Evolutionary conservation across 2,888 invertebrate species (phyloP), one percentile per base, ranked within the genome.

Genomic region (Latrodectus hesperus): DNA sequence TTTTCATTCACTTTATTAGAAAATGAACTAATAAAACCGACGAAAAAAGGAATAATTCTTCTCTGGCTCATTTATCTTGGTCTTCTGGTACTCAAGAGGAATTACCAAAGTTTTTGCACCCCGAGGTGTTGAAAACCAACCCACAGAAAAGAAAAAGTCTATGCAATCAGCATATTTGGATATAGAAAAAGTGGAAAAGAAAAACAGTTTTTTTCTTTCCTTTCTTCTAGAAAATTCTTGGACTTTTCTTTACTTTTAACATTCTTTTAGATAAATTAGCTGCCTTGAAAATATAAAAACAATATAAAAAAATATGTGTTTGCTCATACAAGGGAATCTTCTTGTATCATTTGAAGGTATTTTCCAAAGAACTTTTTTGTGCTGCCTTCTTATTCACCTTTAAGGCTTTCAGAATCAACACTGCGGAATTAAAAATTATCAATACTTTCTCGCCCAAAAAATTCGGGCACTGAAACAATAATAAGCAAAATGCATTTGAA

Each of bases 161-260:
- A 79, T 85, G 85, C 74, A 85, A 79, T 85, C 79, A 79, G 85
- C 85, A 85, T 79, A 84, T 84, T 84, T 78, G 78, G 55, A 78
- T 84, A 75, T 55, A 52, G 38, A 60, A 64, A 76, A 70, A 83
- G 73, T 72, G 49, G 49, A 51, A 67, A 22, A 12, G 22, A 65
- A 67, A 10, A 65, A 52, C 53, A 22, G 2, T 70, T 78, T 38
- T 70, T 51, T 22, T 73, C 22, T 52, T 60, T 73, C 38, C 51
- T 81, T 81, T 81, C 73, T 74, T 65, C 53, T 72, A 72, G 64
- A 17, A 80, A 80, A 80, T 80, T 80, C 22, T 22, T 22, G 1
- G 75, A 67, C 1, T 77, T 77, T 70, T 16, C 70, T 78, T 52
- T 70, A 52, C 22, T 81, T 73, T 38, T 52, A 71, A 81, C n/a